Evolutionary conservation across 2,797 vertebrate genomes (phyloP), one percentile per base, ranked within the genome.

Genomic region (Girardinus metallicus): DNA sequence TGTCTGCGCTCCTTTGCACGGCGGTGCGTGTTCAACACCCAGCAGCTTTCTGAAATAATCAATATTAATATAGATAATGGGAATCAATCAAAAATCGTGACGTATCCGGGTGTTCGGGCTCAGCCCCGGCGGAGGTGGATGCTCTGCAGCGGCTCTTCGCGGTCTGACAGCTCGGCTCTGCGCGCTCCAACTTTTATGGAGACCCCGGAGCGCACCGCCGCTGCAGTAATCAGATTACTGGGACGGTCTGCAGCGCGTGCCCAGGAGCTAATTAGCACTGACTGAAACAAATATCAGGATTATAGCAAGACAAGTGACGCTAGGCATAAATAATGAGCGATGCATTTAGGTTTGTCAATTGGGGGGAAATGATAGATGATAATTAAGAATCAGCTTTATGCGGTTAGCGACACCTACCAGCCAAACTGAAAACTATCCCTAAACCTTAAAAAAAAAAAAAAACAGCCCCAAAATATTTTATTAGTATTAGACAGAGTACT

Each of bases 111-210:
- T 26, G 4, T 43, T 11, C 41, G 66, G 31, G 29, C 18, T n/a
- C 18, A 43, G 66, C 23, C 39, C 29, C 18, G 29, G 46, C 4
- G 16, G 72, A 34, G 66, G 73, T 87, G 71, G 80, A 13, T 0
- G 70, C 90, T 84, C 81, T 76, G 73, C 85, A 77, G 89, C 86
- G 84, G 74, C 86, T 87, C 84, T 41, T 36, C 83, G 49, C 85
- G 18, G 64, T 92, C 89, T 93, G 91, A 89, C 92, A 75, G 88
- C 86, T 84, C 73, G 0, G 81, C 86, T 83, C 80, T 13, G 89
- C 1, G 89, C 88, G 88, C 92, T 76, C 83, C 57, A 94, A 94
- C 94, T 94, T 94, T 94, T 94, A 91, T 91, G 88, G 90, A 87
- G 90, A 91, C 83, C 85, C 89, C 79, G 46, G 81, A 82, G 91